Evolutionary conservation across 2,113 vertebrate species (phyloP).

Genomic region (Salvelinus alpinus): DNA sequence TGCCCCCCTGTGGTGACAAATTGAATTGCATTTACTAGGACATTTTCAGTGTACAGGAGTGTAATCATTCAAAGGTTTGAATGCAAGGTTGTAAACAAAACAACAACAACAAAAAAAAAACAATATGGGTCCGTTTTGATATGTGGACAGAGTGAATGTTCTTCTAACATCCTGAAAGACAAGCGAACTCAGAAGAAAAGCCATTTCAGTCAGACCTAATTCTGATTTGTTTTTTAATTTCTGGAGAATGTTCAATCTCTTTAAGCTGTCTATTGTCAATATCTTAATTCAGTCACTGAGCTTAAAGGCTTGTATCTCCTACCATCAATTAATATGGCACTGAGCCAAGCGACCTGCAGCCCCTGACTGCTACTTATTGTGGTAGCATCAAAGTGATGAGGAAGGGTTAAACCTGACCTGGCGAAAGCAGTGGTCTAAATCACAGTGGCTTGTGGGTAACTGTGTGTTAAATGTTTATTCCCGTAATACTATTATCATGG

Average conservation of each 20-base stretch:
- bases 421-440: background rate
- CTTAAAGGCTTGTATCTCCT: background rate
- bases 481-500: background rate
- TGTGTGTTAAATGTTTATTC: slow-evolving; percentile 8
- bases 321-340: too few species aligned
- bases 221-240: background rate
- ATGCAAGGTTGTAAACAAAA: too few species aligned
- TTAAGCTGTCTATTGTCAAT: background rate
- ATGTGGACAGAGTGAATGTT: too few species aligned
- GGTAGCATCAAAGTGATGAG: slow-evolving; percentile 37
- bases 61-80: background rate
- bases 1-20: slow-evolving; percentile 66
- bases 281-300: background rate
- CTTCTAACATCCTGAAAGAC: too few species aligned
- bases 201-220: too few species aligned
- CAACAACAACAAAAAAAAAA: too few species aligned
- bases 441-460: background rate
- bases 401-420: background rate
- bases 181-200: too few species aligned
- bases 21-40: slow-evolving; percentile 23
- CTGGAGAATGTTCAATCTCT: background rate
- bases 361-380: slow-evolving; percentile 26
- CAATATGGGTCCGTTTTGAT: too few species aligned
- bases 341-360: background rate
- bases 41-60: background rate